Percentiles rank a stretch among this genome's conserved stretches.
These are phyloP conservation scores for Bettongia penicillata DNA, from an alignment of 2,113 vertebrate genomes.

Conservation along the genomic window DNA sequence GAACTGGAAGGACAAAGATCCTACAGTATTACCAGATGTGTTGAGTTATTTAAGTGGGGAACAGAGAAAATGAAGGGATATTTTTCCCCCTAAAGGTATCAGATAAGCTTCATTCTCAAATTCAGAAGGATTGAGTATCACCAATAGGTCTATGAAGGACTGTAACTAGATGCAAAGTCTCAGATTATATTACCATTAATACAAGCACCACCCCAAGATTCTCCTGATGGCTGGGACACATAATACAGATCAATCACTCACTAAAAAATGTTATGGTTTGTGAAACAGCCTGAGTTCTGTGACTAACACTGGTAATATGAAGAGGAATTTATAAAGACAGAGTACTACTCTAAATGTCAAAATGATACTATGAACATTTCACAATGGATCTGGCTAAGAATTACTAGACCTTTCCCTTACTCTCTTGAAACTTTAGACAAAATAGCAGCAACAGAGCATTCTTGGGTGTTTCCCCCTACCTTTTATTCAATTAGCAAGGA, in stretches of 20 bases:
- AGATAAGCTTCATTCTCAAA: conserved; percentile 97
- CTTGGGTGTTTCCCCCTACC: neutral
- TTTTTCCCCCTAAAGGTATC: conserved; percentile 91
- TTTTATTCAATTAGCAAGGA: conserved; percentile 42
- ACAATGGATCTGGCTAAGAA: conserved; percentile 85
- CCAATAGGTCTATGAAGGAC: conserved; percentile 95
- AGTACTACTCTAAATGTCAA: conserved; percentile 86
- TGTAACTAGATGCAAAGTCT: conserved; percentile 90
- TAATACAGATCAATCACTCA: conserved; percentile 93
- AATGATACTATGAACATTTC: conserved; percentile 87
- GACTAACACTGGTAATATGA: conserved; percentile 83
- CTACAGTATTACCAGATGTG: conserved; percentile 99
- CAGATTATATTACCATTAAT: conserved; percentile 97
- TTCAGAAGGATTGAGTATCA: conserved; percentile 95
- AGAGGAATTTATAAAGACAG: conserved; percentile 88
- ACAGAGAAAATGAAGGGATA: conserved; percentile 87
- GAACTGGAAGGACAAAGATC: conserved; percentile 95
- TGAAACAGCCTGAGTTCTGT: conserved; percentile 86
- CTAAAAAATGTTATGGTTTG: conserved; percentile 90
- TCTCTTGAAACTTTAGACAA: conserved; percentile 81
- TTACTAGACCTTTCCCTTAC: conserved; percentile 80
- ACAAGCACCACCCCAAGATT: conserved; percentile 96
- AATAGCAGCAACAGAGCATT: conserved; percentile 61
- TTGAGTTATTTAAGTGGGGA: conserved; percentile 93
- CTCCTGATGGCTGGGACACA: conserved; percentile 93